Percentiles rank a stretch among this genome's conserved stretches.
Conservation (phyloP, 2,888 invertebrate genomes). For the Neoaliturus tenellus region DNA sequence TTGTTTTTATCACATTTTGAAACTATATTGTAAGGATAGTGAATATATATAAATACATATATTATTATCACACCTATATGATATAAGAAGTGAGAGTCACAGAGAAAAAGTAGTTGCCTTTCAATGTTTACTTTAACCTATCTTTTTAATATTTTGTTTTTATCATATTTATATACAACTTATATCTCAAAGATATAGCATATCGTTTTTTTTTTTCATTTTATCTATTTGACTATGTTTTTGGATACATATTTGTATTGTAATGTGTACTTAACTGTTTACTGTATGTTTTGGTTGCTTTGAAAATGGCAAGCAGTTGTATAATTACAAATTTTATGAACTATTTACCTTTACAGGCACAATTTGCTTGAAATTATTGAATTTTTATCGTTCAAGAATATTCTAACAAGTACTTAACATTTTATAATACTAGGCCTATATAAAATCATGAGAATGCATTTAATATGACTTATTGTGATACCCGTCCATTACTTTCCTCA, state of each 20-base stretch:
- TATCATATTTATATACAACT: not conserved
- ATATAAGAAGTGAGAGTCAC: not conserved
- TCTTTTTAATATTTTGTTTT: not conserved
- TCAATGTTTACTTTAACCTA: not conserved
- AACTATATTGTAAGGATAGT: not conserved
- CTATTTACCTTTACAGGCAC: not conserved
- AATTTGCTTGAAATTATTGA: slow-evolving; percentile 16
- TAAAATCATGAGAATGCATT: slow-evolving; percentile 17
- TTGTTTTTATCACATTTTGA: not conserved
- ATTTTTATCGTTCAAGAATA: slow-evolving; percentile 4
- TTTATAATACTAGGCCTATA: slow-evolving; percentile 11
- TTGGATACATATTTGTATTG: not conserved
- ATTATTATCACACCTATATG: not conserved
- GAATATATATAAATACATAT: not conserved
- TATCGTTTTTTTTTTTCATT: not conserved
- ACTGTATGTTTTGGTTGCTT: not conserved
- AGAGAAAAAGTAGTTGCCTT: not conserved
- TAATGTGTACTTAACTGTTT: not conserved
- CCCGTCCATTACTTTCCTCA: slow-evolving; percentile 28
- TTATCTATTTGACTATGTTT: not conserved
- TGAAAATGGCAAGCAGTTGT: not conserved
- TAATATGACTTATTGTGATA: slow-evolving; percentile 17
- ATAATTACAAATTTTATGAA: not conserved
- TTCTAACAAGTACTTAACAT: slow-evolving; percentile 22
- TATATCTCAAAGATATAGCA: not conserved